Evolutionary conservation across 2,113 vertebrate genomes (phyloP), one percentile per base, ranked within the genome.

Genomic region (Urocitellus parryii): DNA sequence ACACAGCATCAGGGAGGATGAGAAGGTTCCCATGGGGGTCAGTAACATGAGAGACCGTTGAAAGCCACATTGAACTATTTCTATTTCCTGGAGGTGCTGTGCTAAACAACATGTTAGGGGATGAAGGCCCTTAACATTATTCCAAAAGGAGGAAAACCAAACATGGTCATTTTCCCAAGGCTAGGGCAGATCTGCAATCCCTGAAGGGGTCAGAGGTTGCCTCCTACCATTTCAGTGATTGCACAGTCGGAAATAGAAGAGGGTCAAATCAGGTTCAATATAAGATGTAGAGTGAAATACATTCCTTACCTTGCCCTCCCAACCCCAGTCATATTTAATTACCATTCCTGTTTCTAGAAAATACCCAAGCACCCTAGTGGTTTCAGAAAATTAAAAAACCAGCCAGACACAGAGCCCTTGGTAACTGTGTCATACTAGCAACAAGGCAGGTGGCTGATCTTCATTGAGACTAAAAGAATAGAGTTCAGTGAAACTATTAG

Each of bases 101-200:
- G 74, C 63, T 87, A 51, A 96, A 87, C 73, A 79, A 72, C 48
- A 56, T 67, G 32, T 51, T 45, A 96, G 53, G 56, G 78, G 39
- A 78, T 20, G 91, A 88, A 96, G 70, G 91, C 53, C 76, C 37
- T 97, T 88, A 84, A 84, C 79, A 78, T 78, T 91, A 88, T 91
- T 95, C 82, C 45, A 16, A 63, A 81, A 80, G 42, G 74, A 95
- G 77, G 61, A 96, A 96, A 91, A 72, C 65, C 42, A 93, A 81
- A 77, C 86, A n/a, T 56, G 91, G 84, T 27, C 8, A 48, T 90
- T 95, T 96, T 97, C 95, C 93, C 97, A 97, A 95, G 95, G 24
- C 82, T 78, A 17, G 68, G 78, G 90, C 85, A 90, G 96, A 79
- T 90, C 53, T 85, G 51, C 13, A 81, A 90, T 94, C 96, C 94